phyloP scores from a whole-genome alignment of 2,888 invertebrate species.

The Pocota personata region DNA sequence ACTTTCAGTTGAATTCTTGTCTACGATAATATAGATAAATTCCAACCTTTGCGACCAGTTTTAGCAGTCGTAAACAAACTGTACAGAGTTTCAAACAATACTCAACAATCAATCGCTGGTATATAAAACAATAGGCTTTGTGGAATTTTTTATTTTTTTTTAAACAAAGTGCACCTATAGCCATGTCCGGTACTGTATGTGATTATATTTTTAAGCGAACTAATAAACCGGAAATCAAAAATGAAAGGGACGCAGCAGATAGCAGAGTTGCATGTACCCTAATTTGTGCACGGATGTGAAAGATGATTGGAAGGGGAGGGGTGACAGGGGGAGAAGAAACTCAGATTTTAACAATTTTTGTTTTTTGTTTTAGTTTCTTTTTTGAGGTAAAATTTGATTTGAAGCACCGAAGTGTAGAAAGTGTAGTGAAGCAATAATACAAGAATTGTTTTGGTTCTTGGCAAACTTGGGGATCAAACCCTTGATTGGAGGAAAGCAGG shows the following conservation, averaged over 20 bases:
- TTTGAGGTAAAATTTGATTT: neutral
- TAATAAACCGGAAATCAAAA: slow-evolving; percentile 66
- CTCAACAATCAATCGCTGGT: too few species aligned
- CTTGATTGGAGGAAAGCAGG: neutral
- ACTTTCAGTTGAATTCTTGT: too few species aligned
- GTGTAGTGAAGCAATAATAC: slow-evolving; percentile 3
- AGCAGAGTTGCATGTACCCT: slow-evolving; percentile 44
- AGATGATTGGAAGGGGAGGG: slow-evolving; percentile 11
- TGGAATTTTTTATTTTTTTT: too few species aligned
- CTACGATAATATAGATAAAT: too few species aligned
- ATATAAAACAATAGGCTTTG: too few species aligned
- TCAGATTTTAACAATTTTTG: slow-evolving; percentile 9
- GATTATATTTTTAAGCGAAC: slow-evolving; percentile 45
- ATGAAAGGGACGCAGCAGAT: slow-evolving; percentile 48
- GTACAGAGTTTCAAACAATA: too few species aligned
- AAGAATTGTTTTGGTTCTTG: neutral
- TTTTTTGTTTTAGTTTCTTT: neutral
- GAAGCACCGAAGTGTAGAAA: slow-evolving; percentile 24
- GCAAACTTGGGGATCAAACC: neutral
- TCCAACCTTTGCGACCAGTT: too few species aligned
- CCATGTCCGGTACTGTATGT: slow-evolving; percentile 2
- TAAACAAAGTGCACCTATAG: neutral
- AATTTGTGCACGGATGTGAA: slow-evolving; percentile 53
- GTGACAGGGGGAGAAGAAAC: neutral
- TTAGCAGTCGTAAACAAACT: too few species aligned